These are phyloP conservation scores for Lepus europaeus DNA, from an alignment of 2,113 vertebrate species.

Conservation along the genomic window DNA sequence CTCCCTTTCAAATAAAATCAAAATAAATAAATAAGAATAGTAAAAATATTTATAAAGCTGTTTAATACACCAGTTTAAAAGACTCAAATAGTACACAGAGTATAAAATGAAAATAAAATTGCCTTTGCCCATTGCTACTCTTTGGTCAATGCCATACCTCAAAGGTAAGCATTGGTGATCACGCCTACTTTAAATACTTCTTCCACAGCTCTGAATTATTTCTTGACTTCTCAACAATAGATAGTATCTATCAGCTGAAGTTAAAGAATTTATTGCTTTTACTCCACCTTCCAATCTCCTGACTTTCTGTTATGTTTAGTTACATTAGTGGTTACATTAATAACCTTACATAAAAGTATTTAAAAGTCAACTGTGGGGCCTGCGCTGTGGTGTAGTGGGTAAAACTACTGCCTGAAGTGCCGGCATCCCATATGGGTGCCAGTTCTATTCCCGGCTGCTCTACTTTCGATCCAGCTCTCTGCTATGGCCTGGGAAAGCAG, in stretches of 20 bases:
- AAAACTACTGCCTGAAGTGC: too few relatives aligned
- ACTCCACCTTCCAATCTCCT: neutral
- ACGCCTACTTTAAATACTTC: neutral
- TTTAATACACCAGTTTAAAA: neutral
- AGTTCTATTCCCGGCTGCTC: too few relatives aligned
- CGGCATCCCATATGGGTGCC: too few relatives aligned
- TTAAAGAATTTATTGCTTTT: neutral
- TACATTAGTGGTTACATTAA: neutral
- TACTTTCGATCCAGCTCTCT: too few relatives aligned
- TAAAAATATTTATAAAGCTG: neutral
- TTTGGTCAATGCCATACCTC: neutral
- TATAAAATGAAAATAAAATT: neutral
- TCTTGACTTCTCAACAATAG: constrained; percentile 30
- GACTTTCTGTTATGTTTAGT: neutral
- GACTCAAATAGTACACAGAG: neutral
- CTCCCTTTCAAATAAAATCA: too few relatives aligned
- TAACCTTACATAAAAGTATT: constrained; percentile 3
- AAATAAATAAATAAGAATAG: too few relatives aligned
- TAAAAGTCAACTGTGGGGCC: neutral
- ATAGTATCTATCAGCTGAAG: neutral
- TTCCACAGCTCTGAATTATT: neutral
- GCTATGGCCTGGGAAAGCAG: too few relatives aligned
- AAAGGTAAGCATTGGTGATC: neutral
- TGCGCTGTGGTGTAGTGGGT: too few relatives aligned
- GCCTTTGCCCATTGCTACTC: neutral